Conservation (phyloP, 2,113 vertebrate species). For the Psilopsiagon aymara region DNA sequence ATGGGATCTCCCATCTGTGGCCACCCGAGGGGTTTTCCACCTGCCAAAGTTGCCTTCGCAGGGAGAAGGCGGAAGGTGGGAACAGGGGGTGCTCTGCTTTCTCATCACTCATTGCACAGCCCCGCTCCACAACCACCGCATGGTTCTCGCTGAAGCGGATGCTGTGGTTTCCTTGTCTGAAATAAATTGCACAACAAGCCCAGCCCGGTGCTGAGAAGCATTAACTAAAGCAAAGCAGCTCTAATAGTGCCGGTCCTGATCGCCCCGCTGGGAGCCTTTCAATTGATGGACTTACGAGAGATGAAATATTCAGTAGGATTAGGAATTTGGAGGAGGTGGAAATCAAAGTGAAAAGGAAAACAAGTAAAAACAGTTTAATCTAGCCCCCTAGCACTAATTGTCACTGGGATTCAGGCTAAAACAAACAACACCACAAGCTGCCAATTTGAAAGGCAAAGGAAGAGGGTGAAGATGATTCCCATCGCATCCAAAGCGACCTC, state of each 20-base stretch:
- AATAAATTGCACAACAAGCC: not conserved
- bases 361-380: slow-evolving; percentile 43
- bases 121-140: not conserved
- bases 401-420: slow-evolving; percentile 14
- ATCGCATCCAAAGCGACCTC: not conserved
- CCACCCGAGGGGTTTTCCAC: not conserved
- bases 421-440: not conserved
- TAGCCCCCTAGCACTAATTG: slow-evolving; percentile 14
- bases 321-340: slow-evolving; percentile 58
- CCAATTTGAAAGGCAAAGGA: slow-evolving; percentile 30
- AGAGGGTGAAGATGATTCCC: not conserved
- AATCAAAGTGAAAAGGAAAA: slow-evolving; percentile 51
- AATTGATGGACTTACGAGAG: not conserved
- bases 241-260: not conserved
- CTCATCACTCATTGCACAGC: not conserved
- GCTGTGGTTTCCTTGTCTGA: not conserved
- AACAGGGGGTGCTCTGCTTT: not conserved
- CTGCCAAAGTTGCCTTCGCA: not conserved
- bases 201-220: not conserved
- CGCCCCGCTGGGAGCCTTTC: slow-evolving; percentile 1
- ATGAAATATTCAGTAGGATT: slow-evolving; percentile 62
- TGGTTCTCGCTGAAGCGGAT: not conserved
- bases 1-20: accelerated
- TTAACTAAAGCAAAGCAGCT: not conserved
- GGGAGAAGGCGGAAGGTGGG: not conserved